Evolutionary conservation across 2,888 invertebrate genomes (phyloP), one percentile per base, ranked within the genome.

Genomic region (Keiferia lycopersicella): DNA sequence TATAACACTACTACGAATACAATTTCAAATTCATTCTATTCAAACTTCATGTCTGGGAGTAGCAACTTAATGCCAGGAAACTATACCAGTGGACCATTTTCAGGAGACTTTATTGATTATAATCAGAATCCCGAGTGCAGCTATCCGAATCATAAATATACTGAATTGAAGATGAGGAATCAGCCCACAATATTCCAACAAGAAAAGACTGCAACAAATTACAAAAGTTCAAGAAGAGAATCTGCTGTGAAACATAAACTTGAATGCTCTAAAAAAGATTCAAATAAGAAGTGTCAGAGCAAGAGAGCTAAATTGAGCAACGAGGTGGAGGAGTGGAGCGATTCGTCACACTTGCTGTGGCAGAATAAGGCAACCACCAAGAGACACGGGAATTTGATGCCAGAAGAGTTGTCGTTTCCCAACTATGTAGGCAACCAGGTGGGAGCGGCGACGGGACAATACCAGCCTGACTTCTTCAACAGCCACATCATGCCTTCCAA

Each of bases 221-320:
- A 86, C 68, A 90, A 88, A 70, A 84, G 76, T 68, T 81, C 87
- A 0, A 82, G 87, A 68, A 78, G 88, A 71, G 91, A 91, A 67
- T 80, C 88, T 0, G 78, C 84, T n/a, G 76, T 85, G 0, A 91
- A 91, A 74, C 91, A 91, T 68, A 91, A 91, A 74, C 68, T 91
- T 53, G 91, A 91, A 72, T 91, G 89, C 76, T 83, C 87, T n/a
- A 91, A 91, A 71, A 91, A 91, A 64, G 91, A 91, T 53, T 77
- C 86, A 0, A 86, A 67, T 70, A 91, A 91, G 69, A 91, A 91
- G 67, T 91, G 85, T 75, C 89, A 86, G 74, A 90, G 78, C 69
- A 91, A 91, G 73, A 81, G 86, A 69, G 64, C 83, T 11, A 91
- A 91, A 76, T 50, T 84, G 39, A 82, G 73, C 66, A 81, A 76